Conservation (phyloP, 2,113 vertebrate genomes). For the Sapajus apella region DNA sequence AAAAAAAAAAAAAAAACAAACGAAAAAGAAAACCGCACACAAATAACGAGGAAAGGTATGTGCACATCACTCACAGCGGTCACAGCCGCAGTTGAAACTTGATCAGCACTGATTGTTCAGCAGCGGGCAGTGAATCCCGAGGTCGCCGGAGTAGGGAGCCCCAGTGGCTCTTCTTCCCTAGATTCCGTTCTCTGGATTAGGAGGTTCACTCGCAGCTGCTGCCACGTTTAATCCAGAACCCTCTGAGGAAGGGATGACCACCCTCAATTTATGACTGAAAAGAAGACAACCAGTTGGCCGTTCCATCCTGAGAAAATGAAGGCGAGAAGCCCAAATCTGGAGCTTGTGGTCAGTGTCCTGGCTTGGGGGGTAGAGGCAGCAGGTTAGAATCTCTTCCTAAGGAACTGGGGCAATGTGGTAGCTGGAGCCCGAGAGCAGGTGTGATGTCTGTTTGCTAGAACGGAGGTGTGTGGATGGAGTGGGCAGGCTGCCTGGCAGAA, state of each 20-base stretch:
- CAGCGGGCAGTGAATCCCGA: accelerated
- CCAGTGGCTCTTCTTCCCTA: accelerated
- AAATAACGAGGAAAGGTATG: neutral
- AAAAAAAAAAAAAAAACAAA: neutral
- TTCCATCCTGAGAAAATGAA: neutral
- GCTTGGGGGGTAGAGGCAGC: neutral
- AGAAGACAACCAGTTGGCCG: too few relatives aligned
- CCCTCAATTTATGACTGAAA: neutral
- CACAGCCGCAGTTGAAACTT: accelerated
- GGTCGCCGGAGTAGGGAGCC: too few relatives aligned
- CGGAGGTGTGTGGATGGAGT: neutral
- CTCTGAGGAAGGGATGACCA: too few relatives aligned
- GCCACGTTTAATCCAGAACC: neutral
- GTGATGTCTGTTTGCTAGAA: neutral
- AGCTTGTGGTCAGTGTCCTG: neutral
- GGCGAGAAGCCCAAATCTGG: neutral
- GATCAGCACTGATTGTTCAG: neutral
- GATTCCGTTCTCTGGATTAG: neutral
- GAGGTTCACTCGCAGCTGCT: neutral
- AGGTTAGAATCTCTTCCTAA: too few relatives aligned
- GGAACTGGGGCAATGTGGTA: too few relatives aligned
- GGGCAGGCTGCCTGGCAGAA: too few relatives aligned
- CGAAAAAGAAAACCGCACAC: neutral
- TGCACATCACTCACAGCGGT: neutral
- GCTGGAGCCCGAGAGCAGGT: neutral